Evolutionary conservation across 2,888 invertebrate genomes (phyloP).

Genomic region (Harmothoe impar): DNA sequence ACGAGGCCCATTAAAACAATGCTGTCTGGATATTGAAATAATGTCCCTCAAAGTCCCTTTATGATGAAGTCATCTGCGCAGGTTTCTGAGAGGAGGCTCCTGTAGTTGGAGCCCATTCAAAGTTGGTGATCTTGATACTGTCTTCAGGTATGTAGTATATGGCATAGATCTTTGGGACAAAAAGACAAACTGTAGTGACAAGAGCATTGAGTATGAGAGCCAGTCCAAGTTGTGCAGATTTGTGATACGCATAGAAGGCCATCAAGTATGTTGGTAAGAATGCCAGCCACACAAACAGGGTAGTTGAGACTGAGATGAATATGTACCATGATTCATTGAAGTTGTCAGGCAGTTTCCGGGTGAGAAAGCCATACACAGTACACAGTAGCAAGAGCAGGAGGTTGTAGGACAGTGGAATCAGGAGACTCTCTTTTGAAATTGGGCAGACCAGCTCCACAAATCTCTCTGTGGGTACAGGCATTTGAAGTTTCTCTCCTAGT

Average conservation of each 20-base stretch:
- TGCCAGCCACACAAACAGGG: too few relatives aligned
- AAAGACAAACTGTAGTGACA: neutral
- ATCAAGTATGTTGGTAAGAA: too few relatives aligned
- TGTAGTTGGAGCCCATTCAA: neutral
- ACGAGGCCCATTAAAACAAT: too few relatives aligned
- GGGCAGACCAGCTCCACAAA: constrained; percentile 38
- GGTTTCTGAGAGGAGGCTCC: too few relatives aligned
- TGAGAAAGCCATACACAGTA: constrained; percentile 31
- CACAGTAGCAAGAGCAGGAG: constrained; percentile 19
- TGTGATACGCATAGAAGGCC: constrained; percentile 50
- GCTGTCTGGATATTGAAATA: too few relatives aligned
- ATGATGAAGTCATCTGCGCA: too few relatives aligned
- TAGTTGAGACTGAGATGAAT: too few relatives aligned
- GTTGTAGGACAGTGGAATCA: constrained; percentile 52
- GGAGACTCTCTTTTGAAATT: neutral
- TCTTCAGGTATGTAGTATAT: constrained; percentile 20
- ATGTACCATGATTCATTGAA: too few relatives aligned
- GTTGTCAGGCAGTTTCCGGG: constrained; percentile 48
- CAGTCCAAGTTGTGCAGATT: neutral
- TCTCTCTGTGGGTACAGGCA: constrained; percentile 38
- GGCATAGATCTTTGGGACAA: constrained; percentile 53
- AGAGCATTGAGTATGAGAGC: constrained; percentile 36
- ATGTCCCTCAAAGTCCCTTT: too few relatives aligned
- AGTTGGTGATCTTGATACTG: neutral
- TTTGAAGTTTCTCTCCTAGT: constrained; percentile 22